Evolutionary conservation across 2,888 invertebrate species (phyloP).

Genomic region (Hemaris fuciformis): DNA sequence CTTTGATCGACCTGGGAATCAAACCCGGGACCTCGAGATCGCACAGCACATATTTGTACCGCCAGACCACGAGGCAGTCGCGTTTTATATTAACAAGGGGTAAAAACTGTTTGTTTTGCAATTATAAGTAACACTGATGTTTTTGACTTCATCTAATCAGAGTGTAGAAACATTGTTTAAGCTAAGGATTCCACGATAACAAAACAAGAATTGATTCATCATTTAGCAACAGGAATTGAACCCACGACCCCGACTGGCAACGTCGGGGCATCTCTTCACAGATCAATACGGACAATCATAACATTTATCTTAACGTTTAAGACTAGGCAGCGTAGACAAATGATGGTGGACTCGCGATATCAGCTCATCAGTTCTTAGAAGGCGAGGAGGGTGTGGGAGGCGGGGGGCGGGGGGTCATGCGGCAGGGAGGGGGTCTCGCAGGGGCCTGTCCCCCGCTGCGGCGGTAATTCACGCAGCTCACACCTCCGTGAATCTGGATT

Average conservation of each 20-base stretch:
- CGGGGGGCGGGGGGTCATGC: conserved; percentile 22
- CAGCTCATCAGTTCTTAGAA: conserved; percentile 14
- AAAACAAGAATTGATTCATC: not conserved
- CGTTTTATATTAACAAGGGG: too few relatives aligned
- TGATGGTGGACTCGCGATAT: not conserved
- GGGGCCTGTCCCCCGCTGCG: conserved; percentile 59
- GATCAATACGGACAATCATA: not conserved
- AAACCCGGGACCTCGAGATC: too few relatives aligned
- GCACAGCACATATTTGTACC: too few relatives aligned
- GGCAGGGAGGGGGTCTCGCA: conserved; percentile 33
- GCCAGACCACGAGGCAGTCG: too few relatives aligned
- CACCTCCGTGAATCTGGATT: conserved; percentile 60
- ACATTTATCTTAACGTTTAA: not conserved
- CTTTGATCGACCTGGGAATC: too few relatives aligned
- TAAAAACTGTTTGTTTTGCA: too few relatives aligned
- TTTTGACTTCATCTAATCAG: too few relatives aligned
- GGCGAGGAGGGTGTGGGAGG: not conserved
- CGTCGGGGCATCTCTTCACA: not conserved
- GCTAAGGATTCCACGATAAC: not conserved
- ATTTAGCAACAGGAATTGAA: not conserved
- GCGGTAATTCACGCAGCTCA: conserved; percentile 73
- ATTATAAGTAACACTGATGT: too few relatives aligned
- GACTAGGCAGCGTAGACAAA: not conserved
- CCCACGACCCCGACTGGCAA: not conserved
- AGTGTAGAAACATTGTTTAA: not conserved